phyloP scores from a whole-genome alignment of 2,113 vertebrate species.

The Redunca redunca region DNA sequence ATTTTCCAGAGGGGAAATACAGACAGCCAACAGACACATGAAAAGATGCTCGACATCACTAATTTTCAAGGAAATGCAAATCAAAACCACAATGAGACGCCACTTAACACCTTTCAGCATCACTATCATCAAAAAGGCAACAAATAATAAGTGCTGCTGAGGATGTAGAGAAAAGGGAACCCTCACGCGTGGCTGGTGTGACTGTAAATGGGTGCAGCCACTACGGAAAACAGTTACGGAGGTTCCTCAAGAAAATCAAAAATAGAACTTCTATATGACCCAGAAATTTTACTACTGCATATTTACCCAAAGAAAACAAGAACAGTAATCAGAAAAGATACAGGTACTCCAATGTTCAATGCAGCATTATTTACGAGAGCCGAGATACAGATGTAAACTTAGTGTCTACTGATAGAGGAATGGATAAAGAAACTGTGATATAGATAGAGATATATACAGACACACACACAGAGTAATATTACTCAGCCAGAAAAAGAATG shows the following conservation, averaged over 20 bases:
- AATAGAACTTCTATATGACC: not conserved
- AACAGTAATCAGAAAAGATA: not conserved
- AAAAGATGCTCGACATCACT: not conserved
- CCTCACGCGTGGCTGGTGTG: not conserved
- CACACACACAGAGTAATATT: not conserved
- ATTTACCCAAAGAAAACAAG: not conserved
- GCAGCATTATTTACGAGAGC: not conserved
- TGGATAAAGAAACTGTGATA: not conserved
- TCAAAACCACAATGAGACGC: not conserved
- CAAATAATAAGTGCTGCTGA: not conserved
- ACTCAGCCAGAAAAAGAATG: not conserved
- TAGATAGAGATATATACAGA: not conserved
- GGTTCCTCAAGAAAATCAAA: not conserved
- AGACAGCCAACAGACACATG: not conserved
- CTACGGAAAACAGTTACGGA: not conserved
- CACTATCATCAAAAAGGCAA: not conserved
- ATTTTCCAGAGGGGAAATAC: not conserved
- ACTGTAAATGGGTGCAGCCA: not conserved
- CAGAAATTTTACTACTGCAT: not conserved
- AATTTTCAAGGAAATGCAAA: not conserved
- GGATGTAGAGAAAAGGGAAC: not conserved
- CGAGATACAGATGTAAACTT: not conserved
- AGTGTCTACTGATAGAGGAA: not conserved
- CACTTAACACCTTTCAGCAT: not conserved
- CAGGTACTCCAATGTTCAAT: not conserved